A percentile compares a stretch with the other conserved stretches of the same genome.
Conservation (phyloP, 2,888 invertebrate genomes). For the Druceiella hillmani region DNA sequence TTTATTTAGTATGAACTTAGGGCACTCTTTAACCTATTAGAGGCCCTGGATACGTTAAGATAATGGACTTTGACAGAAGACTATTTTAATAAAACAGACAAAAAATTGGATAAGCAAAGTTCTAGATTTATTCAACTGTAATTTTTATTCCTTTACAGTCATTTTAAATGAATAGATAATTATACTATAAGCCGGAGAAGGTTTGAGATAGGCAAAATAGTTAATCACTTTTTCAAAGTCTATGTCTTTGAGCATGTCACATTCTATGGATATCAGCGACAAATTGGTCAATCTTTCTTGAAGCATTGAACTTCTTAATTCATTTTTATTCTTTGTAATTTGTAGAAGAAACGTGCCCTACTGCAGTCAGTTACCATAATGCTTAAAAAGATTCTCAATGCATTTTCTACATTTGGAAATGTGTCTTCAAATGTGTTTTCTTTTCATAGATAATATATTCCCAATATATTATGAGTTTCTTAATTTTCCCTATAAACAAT, state of each 20-base stretch:
- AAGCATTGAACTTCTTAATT: conserved; percentile 24
- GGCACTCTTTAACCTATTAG: too few species aligned
- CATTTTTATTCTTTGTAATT: conserved; percentile 24
- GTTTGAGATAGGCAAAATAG: conserved; percentile 26
- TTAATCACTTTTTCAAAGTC: conserved; percentile 26
- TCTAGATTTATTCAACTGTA: too few species aligned
- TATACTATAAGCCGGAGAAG: too few species aligned
- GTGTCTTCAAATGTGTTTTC: conserved; percentile 21
- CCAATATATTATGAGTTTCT: conserved; percentile 14
- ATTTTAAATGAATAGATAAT: too few species aligned
- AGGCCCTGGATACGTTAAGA: too few species aligned
- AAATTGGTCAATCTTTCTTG: conserved; percentile 24
- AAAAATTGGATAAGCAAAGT: too few species aligned
- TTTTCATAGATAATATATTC: conserved; percentile 16
- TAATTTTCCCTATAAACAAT: conserved; percentile 18
- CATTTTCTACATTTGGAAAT: conserved; percentile 27
- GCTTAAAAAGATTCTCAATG: conserved; percentile 25
- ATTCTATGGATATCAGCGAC: conserved; percentile 26
- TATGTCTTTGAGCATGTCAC: conserved; percentile 23
- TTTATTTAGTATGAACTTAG: too few species aligned
- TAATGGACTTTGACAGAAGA: too few species aligned
- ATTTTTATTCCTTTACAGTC: too few species aligned
- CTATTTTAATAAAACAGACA: too few species aligned
- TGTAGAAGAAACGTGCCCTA: conserved; percentile 24
- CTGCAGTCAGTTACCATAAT: conserved; percentile 26